Evolutionary conservation across 1,140 invertebrate genomes (phyloP).

Genomic region (Catajapyx aquilonaris): DNA sequence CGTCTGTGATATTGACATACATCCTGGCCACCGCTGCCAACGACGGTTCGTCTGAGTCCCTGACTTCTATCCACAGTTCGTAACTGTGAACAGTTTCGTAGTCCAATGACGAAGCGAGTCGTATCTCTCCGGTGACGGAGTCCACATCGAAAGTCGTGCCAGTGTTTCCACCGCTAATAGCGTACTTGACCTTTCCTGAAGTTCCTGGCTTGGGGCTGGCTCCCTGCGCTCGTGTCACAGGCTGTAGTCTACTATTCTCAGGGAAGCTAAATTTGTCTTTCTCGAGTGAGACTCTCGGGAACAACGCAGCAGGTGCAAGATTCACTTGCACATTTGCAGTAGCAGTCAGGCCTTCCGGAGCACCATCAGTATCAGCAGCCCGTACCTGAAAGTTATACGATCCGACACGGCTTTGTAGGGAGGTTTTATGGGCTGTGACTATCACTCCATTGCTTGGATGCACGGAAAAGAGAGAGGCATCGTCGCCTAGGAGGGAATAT

Average conservation of each 20-base stretch:
- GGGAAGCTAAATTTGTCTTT: constrained; percentile 48
- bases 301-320: constrained; percentile 43
- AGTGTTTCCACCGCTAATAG: constrained; percentile 77
- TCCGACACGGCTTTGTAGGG: no score
- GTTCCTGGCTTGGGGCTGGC: constrained; percentile 48
- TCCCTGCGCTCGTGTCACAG: constrained; percentile 34
- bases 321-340: constrained; percentile 43
- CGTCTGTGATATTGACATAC: constrained; percentile 67
- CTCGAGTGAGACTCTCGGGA: constrained; percentile 46
- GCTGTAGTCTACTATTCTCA: constrained; percentile 39
- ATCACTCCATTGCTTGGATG: constrained; percentile 57
- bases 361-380: constrained; percentile 37
- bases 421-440: no score
- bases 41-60: constrained; percentile 58
- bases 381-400: no score
- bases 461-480: constrained; percentile 51
- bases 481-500: constrained; percentile 54
- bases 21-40: constrained; percentile 44
- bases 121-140: constrained; percentile 50
- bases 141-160: constrained; percentile 66
- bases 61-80: constrained; percentile 81
- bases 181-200: constrained; percentile 44
- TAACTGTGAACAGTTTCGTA: constrained; percentile 66
- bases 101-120: constrained; percentile 55
- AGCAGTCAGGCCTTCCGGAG: constrained; percentile 34